A percentile compares a stretch with the other conserved stretches of the same genome.
These are phyloP conservation scores for Atopsyche davidsoni DNA, from an alignment of 1,140 invertebrate genomes.

Conservation along the genomic window DNA sequence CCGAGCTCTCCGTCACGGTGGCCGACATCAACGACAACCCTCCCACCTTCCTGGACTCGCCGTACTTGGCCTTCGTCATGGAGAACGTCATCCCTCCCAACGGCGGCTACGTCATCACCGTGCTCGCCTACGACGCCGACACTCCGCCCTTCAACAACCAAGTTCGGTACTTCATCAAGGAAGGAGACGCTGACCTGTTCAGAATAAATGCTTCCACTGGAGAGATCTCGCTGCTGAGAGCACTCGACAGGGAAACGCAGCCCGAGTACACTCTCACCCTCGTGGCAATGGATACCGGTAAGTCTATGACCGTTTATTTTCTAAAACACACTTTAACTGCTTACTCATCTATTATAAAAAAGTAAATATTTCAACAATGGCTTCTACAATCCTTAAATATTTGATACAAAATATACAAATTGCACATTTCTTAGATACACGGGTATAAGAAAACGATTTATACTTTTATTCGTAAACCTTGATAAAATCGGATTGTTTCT, in stretches of 20 bases:
- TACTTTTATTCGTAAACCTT: no score
- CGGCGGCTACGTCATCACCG: slow-evolving; percentile 69
- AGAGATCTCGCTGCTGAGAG: slow-evolving; percentile 72
- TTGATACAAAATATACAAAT: no score
- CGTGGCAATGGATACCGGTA: slow-evolving; percentile 89
- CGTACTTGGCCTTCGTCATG: slow-evolving; percentile 87
- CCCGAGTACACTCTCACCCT: slow-evolving; percentile 76
- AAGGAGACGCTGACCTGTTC: slow-evolving; percentile 83
- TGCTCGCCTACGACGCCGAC: slow-evolving; percentile 83
- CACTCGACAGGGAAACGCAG: slow-evolving; percentile 77
- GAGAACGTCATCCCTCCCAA: slow-evolving; percentile 80
- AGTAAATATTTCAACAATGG: no score
- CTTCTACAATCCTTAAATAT: no score
- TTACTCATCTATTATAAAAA: no score
- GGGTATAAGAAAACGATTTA: no score
- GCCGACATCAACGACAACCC: slow-evolving; percentile 93
- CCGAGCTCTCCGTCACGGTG: slow-evolving; percentile 65
- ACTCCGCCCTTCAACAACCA: slow-evolving; percentile 84
- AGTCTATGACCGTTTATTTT: no score
- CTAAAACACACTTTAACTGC: no score
- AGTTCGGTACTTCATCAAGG: slow-evolving; percentile 87
- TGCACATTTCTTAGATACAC: no score
- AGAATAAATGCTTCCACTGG: slow-evolving; percentile 84
- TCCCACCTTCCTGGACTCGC: slow-evolving; percentile 85
- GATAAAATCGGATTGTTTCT: no score